phyloP scores from a whole-genome alignment of 2,113 vertebrate genomes.

The Chascanopsetta lugubris region DNA sequence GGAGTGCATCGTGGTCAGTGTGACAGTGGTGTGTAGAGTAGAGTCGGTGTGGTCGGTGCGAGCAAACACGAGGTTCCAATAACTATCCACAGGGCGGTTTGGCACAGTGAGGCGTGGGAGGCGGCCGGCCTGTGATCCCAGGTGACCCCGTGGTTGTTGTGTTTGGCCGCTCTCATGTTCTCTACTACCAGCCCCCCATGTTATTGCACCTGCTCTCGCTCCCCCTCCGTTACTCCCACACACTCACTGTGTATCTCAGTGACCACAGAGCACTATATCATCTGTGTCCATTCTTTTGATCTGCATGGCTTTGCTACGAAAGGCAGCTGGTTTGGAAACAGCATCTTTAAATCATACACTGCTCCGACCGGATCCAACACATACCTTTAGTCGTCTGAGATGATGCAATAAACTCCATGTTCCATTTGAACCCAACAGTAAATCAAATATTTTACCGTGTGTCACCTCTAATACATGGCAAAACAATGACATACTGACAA shows the following conservation, averaged over 20 bases:
- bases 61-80: conserved; percentile 63
- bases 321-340: conserved; percentile 1
- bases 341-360: conserved; percentile 4
- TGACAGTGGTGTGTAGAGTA: not conserved
- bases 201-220: conserved; percentile 76
- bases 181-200: conserved; percentile 50
- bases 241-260: not conserved
- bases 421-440: not conserved
- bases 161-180: conserved; percentile 59
- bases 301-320: conserved; percentile 4
- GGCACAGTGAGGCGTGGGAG: conserved; percentile 60
- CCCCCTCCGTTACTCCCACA: conserved; percentile 35
- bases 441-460: conserved; percentile 24
- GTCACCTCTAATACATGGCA: too few relatives aligned
- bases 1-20: not conserved
- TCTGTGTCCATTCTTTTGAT: conserved; percentile 35
- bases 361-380: not conserved
- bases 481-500: too few relatives aligned
- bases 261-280: conserved; percentile 23
- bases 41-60: conserved; percentile 8
- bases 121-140: conserved; percentile 53
- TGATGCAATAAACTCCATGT: not conserved
- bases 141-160: conserved; percentile 67
- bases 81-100: conserved; percentile 39
- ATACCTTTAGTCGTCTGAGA: not conserved